These are phyloP conservation scores for Lissonota sp. DNA, from an alignment of 2,888 invertebrate species.

Conservation along the genomic window DNA sequence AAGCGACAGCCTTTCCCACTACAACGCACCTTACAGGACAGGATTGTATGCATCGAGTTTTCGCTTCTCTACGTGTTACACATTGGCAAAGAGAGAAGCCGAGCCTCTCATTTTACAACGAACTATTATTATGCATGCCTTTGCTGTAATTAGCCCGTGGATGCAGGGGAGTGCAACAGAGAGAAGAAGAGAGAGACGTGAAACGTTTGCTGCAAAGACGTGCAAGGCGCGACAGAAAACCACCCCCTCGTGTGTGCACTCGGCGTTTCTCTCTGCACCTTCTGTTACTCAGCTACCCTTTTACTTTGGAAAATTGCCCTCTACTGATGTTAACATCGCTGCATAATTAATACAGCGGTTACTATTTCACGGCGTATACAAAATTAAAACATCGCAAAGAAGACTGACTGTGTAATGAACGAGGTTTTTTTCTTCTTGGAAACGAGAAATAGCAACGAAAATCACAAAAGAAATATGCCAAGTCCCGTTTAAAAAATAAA, in stretches of 20 bases:
- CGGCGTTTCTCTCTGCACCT: background rate
- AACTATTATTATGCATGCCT: slow-evolving; percentile 71
- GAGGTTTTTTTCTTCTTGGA: no score
- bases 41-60: slow-evolving; percentile 10
- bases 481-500: no score
- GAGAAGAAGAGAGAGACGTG: slow-evolving; percentile 24
- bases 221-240: slow-evolving; percentile 37
- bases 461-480: no score
- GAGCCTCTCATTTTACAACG: slow-evolving; percentile 70
- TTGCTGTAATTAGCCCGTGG: slow-evolving; percentile 77
- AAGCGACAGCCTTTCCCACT: slow-evolving; percentile 72
- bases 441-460: no score
- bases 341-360: background rate
- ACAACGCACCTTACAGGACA: slow-evolving; percentile 10
- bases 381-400: no score
- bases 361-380: no score
- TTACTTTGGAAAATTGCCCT: slow-evolving; percentile 13
- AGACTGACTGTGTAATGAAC: no score
- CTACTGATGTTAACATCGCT: slow-evolving; percentile 6
- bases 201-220: slow-evolving; percentile 57
- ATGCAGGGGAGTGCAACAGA: slow-evolving; percentile 60
- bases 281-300: slow-evolving; percentile 28
- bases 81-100: slow-evolving; percentile 37
- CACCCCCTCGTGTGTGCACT: slow-evolving; percentile 18
- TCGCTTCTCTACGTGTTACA: slow-evolving; percentile 44